Percentiles rank a stretch among this genome's conserved stretches.
These are phyloP conservation scores for Caenorhabditis inopinata DNA, from an alignment of 1,140 invertebrate genomes.

Conservation along the genomic window DNA sequence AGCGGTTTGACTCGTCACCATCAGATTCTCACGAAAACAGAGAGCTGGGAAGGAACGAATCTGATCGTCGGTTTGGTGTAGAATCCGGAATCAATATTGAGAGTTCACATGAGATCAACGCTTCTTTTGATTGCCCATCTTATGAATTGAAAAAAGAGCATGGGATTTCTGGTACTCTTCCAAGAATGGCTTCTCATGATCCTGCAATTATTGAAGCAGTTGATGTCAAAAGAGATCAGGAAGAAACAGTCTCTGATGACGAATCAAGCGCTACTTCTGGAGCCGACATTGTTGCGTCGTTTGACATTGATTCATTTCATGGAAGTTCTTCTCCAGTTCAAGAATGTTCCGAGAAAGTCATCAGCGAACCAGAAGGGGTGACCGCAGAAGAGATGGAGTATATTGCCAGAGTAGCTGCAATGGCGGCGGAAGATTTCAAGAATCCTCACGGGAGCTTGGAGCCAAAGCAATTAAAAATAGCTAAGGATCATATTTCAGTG, in stretches of 20 bases:
- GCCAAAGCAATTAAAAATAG: no score
- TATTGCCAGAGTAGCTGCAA: slow-evolving; percentile 2
- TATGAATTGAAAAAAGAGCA: no score
- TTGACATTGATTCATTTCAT: background rate
- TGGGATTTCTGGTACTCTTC: no score
- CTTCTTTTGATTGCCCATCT: no score
- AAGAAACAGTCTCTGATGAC: background rate
- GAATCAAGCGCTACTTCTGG: slow-evolving; percentile 1
- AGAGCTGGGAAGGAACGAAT: no score
- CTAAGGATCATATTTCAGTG: background rate
- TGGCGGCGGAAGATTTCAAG: background rate
- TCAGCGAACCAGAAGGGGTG: background rate
- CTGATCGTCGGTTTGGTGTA: no score
- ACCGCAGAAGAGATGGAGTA: slow-evolving; percentile 36
- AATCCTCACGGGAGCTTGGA: background rate
- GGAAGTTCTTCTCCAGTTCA: background rate
- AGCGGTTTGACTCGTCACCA: no score
- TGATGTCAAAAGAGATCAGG: no score
- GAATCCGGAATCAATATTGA: no score
- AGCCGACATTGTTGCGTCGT: background rate
- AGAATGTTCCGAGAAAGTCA: background rate
- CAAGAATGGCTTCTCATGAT: background rate
- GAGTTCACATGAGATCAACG: no score
- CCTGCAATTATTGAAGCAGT: background rate
- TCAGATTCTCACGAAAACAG: no score